Evolutionary conservation across 1,140 invertebrate species (phyloP), one percentile per base, ranked within the genome.

Genomic region (Propsilocerus akamusi): DNA sequence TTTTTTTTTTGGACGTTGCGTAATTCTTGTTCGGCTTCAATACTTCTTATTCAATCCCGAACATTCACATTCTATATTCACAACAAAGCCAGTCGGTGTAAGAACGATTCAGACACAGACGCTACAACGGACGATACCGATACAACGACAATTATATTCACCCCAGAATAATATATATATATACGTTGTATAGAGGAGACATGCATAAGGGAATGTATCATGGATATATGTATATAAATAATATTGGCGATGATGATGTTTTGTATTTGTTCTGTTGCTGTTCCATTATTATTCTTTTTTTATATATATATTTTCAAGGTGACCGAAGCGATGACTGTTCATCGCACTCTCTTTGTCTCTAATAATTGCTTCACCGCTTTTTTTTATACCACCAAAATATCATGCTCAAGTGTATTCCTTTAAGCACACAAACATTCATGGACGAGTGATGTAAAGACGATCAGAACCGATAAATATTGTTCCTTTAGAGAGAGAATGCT

Each of bases 311-410:
- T 30, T 41, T 41, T 41, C 34, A 41, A 41, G 34, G 34, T 41
- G 34, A 41, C 34, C 34, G n/a, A 41, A 41, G n/a, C n/a, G n/a
- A n/a, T n/a, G n/a, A n/a, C n/a, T 41, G 34, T 41, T 41, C 34
- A 41, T 17, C 34, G 34, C 34, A 17, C 34, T 41, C 34, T 41
- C 34, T 41, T 41, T 41, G 34, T 41, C 17, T 17, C n/a, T 41
- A 41, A 41, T 41, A 22, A 41, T 41, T 41, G 34, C 34, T 14
- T 41, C 22, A 20, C 34, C 34, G n/a, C 22, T 41, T 41, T 20
- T 41, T 17, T 6, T n/a, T 41, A 41, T 30, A 30, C 14, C 17
- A 41, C 34, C 17, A 8, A 41, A 7, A 17, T 17, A 41, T 41
- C 14, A 20, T 41, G n/a, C 20, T 37, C 10, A 8, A 30, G 10